Evolutionary conservation across 2,797 vertebrate genomes (phyloP).

Genomic region (Hephaestus fuliginosus): DNA sequence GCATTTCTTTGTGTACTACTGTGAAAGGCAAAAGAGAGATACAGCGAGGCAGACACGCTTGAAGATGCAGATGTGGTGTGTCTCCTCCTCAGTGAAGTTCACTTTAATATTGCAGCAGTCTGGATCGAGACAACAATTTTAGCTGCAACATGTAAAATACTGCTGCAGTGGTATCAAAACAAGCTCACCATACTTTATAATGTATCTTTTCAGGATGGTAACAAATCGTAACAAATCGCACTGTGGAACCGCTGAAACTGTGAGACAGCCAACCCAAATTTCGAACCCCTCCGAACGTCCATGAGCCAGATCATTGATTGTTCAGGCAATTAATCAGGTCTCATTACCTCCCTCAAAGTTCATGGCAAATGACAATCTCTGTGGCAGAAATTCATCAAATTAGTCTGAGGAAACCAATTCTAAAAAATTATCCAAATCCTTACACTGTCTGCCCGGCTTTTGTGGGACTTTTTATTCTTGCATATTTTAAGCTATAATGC

Average conservation of each 20-base stretch:
- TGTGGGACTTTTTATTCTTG: no score
- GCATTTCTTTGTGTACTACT: background rate
- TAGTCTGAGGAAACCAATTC: background rate
- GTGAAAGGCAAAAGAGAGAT: background rate
- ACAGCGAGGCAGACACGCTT: background rate
- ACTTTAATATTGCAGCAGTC: background rate
- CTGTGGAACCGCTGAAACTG: background rate
- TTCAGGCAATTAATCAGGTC: background rate
- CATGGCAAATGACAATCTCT: background rate
- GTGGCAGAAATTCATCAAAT: background rate
- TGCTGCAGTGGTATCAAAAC: background rate
- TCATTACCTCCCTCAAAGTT: background rate
- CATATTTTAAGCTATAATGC: background rate
- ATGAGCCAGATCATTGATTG: background rate
- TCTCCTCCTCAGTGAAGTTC: background rate
- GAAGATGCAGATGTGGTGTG: background rate
- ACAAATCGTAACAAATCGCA: no score
- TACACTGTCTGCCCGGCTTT: background rate
- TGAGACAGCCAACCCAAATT: background rate
- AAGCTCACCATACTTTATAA: background rate
- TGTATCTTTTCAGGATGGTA: no score
- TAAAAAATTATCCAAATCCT: background rate
- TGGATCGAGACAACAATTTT: background rate
- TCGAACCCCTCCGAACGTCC: background rate
- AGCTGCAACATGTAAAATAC: no score